phyloP scores from a whole-genome alignment of 2,888 invertebrate species.

The Dromius quadrimaculatus region DNA sequence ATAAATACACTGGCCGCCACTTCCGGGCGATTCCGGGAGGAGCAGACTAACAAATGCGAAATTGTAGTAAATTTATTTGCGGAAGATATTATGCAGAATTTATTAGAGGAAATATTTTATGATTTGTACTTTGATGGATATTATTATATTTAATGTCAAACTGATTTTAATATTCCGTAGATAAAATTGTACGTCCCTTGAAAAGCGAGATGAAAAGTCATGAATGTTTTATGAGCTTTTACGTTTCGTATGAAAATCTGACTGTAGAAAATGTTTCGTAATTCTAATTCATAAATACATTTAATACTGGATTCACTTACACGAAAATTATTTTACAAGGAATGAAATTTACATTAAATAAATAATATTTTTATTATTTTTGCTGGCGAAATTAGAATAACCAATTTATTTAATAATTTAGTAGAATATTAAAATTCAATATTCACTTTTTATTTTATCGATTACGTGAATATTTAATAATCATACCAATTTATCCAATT shows the following conservation, averaged over 20 bases:
- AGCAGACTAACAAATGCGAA: constrained; percentile 10
- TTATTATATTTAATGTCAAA: constrained; percentile 45
- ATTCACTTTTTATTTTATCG: not conserved
- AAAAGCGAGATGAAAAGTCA: constrained; percentile 44
- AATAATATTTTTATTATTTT: not conserved
- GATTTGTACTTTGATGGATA: no score
- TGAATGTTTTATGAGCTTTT: constrained; percentile 52
- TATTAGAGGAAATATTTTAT: no score
- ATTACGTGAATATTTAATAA: not conserved
- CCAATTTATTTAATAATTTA: not conserved
- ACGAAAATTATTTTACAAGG: constrained; percentile 40
- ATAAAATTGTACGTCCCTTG: constrained; percentile 46
- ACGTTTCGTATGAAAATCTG: constrained; percentile 52
- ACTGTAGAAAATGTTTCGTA: constrained; percentile 38
- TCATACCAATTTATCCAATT: not conserved
- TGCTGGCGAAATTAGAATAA: not conserved
- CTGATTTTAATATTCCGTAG: constrained; percentile 50
- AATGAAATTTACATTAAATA: constrained; percentile 11
- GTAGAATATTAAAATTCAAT: not conserved
- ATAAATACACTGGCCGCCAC: constrained; percentile 57
- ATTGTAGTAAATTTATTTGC: constrained; percentile 38
- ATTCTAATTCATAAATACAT: constrained; percentile 50
- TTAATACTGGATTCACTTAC: constrained; percentile 44
- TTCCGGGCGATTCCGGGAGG: not conserved
- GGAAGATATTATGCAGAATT: no score